A percentile compares a stretch with the other conserved stretches of the same genome.
These are phyloP conservation scores for Pollachius pollachius DNA, from an alignment of 2,113 vertebrate genomes.

Conservation along the genomic window DNA sequence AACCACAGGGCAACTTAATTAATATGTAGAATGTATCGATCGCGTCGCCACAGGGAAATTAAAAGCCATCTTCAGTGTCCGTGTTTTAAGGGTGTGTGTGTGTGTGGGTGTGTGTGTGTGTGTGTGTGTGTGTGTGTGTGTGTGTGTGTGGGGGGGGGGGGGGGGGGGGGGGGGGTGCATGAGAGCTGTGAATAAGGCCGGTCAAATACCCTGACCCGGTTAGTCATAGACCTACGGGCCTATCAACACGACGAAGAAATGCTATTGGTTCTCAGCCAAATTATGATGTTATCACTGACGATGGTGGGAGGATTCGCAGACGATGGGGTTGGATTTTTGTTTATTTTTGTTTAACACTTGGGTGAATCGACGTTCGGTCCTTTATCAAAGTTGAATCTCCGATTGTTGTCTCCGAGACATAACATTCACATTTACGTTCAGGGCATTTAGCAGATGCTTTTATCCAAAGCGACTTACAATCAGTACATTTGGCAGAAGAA, in stretches of 20 bases:
- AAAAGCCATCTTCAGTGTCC: constrained; percentile 57
- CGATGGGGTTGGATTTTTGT: neutral
- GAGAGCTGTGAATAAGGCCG: constrained; percentile 45
- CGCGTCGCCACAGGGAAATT: constrained; percentile 63
- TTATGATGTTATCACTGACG: constrained; percentile 21
- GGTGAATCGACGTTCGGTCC: too few species aligned
- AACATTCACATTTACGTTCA: too few species aligned
- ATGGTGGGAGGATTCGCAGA: constrained; percentile 1
- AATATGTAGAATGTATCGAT: constrained; percentile 75
- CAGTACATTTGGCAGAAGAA: too few species aligned
- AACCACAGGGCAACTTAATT: constrained; percentile 70
- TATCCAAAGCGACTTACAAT: too few species aligned
- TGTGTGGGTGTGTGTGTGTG: too few species aligned
- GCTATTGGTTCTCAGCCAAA: constrained; percentile 40
- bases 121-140: too few species aligned
- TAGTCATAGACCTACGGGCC: constrained; percentile 28
- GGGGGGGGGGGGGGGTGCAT: neutral
- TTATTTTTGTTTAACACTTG: neutral
- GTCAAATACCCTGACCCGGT: constrained; percentile 48
- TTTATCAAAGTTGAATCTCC: too few species aligned
- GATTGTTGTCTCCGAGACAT: too few species aligned
- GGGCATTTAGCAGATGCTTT: too few species aligned
- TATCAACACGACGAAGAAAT: constrained; percentile 45
- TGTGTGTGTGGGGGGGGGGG: too few species aligned
- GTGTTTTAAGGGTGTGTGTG: neutral